phyloP scores from a whole-genome alignment of 2,797 vertebrate genomes.

The Spinibarbus caldwelli region DNA sequence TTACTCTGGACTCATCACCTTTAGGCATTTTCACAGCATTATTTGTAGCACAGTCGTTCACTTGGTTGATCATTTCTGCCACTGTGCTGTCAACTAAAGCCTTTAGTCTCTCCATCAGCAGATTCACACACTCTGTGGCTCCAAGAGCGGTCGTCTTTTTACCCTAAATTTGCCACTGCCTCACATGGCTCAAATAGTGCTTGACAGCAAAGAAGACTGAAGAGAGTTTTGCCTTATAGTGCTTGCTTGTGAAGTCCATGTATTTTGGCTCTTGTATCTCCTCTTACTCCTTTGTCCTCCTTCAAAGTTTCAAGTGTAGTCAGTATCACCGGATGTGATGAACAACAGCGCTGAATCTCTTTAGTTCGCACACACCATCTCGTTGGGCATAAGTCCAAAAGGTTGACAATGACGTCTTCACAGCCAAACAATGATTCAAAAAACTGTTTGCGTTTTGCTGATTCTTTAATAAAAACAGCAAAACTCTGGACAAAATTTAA shows the following conservation, averaged over 20 bases:
- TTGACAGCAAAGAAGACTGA: background rate
- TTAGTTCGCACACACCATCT: background rate
- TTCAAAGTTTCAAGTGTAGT: background rate
- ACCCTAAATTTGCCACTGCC: background rate
- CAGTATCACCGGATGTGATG: background rate
- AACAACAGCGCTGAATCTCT: background rate
- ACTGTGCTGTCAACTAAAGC: background rate
- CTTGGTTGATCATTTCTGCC: background rate
- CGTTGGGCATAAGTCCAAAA: background rate
- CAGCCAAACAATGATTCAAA: background rate
- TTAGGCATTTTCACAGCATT: background rate
- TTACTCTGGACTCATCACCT: background rate
- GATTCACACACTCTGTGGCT: background rate
- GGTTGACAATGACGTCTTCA: background rate
- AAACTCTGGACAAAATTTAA: background rate
- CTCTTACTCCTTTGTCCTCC: too few species aligned
- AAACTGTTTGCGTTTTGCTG: background rate
- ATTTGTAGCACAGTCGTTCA: background rate
- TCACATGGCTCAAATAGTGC: background rate
- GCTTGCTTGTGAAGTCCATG: too few species aligned
- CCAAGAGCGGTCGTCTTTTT: background rate
- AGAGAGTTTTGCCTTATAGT: background rate
- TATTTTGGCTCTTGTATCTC: too few species aligned
- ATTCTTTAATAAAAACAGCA: background rate
- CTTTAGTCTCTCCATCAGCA: background rate